phyloP scores from a whole-genome alignment of 2,888 invertebrate species.

The Callyntrura sp. region DNA sequence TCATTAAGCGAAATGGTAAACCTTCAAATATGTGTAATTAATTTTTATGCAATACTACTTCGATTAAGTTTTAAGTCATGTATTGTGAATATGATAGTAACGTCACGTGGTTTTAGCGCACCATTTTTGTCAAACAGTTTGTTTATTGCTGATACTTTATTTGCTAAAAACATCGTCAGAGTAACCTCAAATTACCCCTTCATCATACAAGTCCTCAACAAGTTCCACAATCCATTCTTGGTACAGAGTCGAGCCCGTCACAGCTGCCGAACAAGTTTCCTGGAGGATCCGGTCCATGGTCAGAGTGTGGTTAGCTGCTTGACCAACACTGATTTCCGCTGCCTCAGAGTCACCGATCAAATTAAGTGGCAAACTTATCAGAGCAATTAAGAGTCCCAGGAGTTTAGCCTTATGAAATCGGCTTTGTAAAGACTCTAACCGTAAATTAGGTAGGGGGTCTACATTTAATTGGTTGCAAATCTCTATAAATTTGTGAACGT shows the following conservation, averaged over 20 bases:
- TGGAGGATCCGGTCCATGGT: slow-evolving; percentile 1
- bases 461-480: slow-evolving; percentile 58
- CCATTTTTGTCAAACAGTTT: too few relatives aligned
- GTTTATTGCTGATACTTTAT: too few relatives aligned
- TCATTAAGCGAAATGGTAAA: too few relatives aligned
- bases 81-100: too few relatives aligned
- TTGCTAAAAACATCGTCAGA: too few relatives aligned
- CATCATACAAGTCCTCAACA: slow-evolving; percentile 17
- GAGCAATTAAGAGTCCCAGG: slow-evolving; percentile 20
- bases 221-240: slow-evolving; percentile 41
- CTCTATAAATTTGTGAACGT: slow-evolving; percentile 56
- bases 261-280: not conserved
- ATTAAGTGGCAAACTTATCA: slow-evolving; percentile 14
- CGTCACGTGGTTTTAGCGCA: too few relatives aligned
- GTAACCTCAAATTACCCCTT: slow-evolving; percentile 38
- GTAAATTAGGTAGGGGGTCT: slow-evolving; percentile 46
- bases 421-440: slow-evolving; percentile 37
- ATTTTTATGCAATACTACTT: too few relatives aligned
- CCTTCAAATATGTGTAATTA: too few relatives aligned
- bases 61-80: too few relatives aligned
- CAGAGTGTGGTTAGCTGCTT: not conserved
- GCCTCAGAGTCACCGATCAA: not conserved
- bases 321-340: not conserved
- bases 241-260: not conserved
- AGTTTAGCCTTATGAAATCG: slow-evolving; percentile 10